Conservation (phyloP, 2,888 invertebrate species). For the Plemyria rubiginata region DNA sequence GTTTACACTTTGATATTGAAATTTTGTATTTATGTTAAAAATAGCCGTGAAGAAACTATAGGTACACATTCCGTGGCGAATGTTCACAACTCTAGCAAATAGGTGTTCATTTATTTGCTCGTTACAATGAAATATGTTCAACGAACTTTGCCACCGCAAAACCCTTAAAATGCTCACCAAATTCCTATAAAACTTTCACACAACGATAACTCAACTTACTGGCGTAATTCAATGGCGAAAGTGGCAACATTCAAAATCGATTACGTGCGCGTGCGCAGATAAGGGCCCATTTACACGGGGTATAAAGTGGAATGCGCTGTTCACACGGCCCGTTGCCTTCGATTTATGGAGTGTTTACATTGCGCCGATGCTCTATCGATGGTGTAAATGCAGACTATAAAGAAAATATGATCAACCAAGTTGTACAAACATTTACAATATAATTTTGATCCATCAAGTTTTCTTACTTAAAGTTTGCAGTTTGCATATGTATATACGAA, state of each 20-base stretch:
- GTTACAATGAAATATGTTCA: conserved; percentile 3
- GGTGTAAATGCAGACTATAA: conserved; percentile 30
- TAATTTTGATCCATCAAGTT: no score
- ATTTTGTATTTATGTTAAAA: no score
- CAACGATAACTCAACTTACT: conserved; percentile 34
- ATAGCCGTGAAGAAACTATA: not conserved
- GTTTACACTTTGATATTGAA: no score
- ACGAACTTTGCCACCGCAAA: conserved; percentile 19
- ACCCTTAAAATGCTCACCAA: conserved; percentile 34
- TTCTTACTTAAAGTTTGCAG: no score
- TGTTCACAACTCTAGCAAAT: not conserved
- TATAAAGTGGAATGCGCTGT: conserved; percentile 60
- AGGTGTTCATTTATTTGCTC: not conserved
- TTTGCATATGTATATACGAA: no score
- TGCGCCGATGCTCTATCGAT: conserved; percentile 36
- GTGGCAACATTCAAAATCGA: conserved; percentile 49
- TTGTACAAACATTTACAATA: no score
- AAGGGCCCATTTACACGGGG: conserved; percentile 46
- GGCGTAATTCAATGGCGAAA: conserved; percentile 41
- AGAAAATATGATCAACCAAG: no score
- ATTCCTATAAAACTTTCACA: conserved; percentile 38
- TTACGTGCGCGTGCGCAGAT: conserved; percentile 48
- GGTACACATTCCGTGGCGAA: no score
- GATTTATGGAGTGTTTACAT: conserved; percentile 45
- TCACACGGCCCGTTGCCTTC: conserved; percentile 45